These are phyloP conservation scores for Danio jaintianensis DNA, from an alignment of 2,797 vertebrate species.

Conservation along the genomic window DNA sequence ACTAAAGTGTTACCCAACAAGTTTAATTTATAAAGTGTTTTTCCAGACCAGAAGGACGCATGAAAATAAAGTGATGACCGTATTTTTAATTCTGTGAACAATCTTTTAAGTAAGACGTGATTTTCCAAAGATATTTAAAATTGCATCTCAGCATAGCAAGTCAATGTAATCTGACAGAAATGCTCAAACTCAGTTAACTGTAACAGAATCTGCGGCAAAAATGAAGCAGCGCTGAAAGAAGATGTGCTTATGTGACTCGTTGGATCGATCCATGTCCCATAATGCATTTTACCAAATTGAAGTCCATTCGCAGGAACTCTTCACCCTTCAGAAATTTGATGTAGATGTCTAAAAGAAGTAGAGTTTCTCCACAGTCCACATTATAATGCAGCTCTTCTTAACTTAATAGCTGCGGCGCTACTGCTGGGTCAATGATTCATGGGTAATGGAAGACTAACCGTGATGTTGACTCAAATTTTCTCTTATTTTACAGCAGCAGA, in stretches of 20 bases:
- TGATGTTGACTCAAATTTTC: conserved; percentile 6
- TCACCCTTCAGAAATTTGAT: neutral
- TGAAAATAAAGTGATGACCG: neutral
- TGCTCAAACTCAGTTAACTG: neutral
- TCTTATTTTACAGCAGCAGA: neutral
- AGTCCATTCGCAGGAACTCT: neutral
- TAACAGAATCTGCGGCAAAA: neutral
- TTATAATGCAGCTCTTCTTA: conserved; percentile 16
- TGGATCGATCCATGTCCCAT: neutral
- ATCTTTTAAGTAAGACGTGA: neutral
- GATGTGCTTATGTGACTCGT: neutral
- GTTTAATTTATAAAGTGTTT: no score
- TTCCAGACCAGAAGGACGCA: no score
- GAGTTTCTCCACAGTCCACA: neutral
- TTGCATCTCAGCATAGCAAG: neutral
- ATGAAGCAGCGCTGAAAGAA: neutral
- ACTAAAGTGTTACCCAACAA: no score
- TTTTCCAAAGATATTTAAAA: neutral
- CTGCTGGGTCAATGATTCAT: neutral
- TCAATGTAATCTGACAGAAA: neutral
- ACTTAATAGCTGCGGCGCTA: conserved; percentile 10
- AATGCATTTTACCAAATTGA: neutral
- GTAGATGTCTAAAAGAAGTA: neutral
- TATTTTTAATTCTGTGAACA: neutral
- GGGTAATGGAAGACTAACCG: neutral